phyloP scores from a whole-genome alignment of 2,113 vertebrate species.

The Actenoides hombroni region DNA sequence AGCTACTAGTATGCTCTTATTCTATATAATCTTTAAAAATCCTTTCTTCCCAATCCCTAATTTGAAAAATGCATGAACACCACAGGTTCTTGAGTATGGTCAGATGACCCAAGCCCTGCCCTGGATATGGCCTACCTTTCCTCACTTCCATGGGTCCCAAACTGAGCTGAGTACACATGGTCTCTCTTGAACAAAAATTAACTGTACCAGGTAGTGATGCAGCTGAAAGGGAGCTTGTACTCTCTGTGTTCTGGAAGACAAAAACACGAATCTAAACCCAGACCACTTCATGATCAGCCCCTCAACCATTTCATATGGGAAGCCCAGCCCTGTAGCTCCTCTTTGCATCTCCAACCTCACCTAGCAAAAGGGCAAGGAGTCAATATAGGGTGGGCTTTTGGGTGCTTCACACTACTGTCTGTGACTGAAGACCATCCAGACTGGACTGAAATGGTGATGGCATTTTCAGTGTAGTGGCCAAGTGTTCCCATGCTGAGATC shows the following conservation, averaged over 20 bases:
- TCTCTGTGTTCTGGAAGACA: not conserved
- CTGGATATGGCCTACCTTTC: not conserved
- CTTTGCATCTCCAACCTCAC: not conserved
- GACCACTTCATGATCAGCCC: not conserved
- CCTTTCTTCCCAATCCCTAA: fast-evolving
- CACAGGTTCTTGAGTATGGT: not conserved
- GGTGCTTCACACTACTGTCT: fast-evolving
- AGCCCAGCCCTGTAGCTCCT: not conserved
- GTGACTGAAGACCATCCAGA: fast-evolving
- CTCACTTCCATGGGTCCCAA: not conserved
- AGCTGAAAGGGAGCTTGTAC: not conserved
- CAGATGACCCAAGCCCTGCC: not conserved
- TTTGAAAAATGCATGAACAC: not conserved
- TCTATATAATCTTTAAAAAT: not conserved
- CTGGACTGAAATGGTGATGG: not conserved
- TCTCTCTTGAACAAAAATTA: not conserved
- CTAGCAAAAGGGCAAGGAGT: not conserved
- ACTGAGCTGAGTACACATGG: not conserved
- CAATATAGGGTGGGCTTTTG: not conserved
- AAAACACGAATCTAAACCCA: not conserved
- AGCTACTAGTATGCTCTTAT: not conserved
- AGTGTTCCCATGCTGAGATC: not conserved
- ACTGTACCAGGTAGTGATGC: not conserved
- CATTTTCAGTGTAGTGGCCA: not conserved
- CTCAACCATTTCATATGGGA: not conserved